These are phyloP conservation scores for Condylura cristata DNA, from an alignment of 2,113 vertebrate species.

Conservation along the genomic window DNA sequence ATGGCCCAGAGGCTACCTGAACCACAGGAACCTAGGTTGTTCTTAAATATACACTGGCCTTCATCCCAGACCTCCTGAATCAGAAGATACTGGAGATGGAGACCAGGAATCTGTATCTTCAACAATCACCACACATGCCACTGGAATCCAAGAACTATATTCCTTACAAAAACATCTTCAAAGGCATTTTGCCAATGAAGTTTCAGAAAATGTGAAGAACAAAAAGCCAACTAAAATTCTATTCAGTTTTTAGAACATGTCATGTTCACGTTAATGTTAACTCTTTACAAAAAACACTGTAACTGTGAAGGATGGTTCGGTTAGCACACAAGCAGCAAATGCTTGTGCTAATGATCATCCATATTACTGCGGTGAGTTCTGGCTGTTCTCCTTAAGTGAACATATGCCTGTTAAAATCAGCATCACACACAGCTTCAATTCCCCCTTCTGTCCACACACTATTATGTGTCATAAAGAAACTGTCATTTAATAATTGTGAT, in stretches of 20 bases:
- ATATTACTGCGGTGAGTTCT: background rate
- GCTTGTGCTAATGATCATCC: background rate
- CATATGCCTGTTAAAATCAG: background rate
- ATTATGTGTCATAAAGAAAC: background rate
- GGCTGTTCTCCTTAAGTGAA: background rate
- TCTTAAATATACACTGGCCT: background rate
- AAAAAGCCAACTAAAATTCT: constrained; percentile 10
- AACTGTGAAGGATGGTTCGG: background rate
- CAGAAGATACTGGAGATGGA: background rate
- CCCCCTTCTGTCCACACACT: background rate
- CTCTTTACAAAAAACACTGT: background rate
- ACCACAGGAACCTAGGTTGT: background rate
- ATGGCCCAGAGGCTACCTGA: background rate
- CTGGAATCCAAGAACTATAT: background rate
- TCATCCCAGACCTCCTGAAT: background rate
- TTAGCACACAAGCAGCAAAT: background rate
- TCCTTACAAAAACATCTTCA: constrained; percentile 11
- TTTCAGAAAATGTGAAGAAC: constrained; percentile 1
- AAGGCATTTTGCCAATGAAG: background rate
- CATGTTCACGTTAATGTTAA: background rate
- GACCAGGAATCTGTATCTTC: background rate
- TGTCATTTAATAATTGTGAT: background rate
- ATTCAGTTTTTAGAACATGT: background rate
- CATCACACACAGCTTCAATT: background rate
- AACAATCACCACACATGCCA: background rate